Evolutionary conservation across 2,888 invertebrate species (phyloP).

Genomic region (Philereme vetulata): DNA sequence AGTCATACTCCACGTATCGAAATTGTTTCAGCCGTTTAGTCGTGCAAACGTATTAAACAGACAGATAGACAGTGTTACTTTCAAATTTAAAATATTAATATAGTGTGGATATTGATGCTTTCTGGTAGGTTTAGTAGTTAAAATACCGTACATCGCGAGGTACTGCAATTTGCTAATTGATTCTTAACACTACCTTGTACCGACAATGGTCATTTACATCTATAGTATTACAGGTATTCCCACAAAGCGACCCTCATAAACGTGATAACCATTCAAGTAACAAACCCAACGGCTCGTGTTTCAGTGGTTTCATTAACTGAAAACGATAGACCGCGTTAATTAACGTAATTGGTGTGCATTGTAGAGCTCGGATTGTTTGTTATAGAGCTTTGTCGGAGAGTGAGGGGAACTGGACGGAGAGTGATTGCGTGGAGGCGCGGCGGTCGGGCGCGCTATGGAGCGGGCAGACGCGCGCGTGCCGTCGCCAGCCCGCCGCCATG

Average conservation of each 20-base stretch:
- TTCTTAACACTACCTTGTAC: constrained; percentile 2
- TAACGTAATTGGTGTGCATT: constrained; percentile 32
- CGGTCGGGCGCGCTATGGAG: constrained; percentile 82
- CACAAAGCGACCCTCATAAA: constrained; percentile 23
- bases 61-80: too few relatives aligned
- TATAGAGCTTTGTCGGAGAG: constrained; percentile 55
- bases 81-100: too few relatives aligned
- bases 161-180: constrained; percentile 13
- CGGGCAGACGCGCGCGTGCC: constrained; percentile 86
- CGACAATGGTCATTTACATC: constrained; percentile 14
- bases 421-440: constrained; percentile 69
- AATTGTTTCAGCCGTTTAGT: too few relatives aligned
- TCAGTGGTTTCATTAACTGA: constrained; percentile 30
- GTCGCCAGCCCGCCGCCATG: constrained; percentile 88
- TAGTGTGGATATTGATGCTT: too few relatives aligned
- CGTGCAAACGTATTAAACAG: too few relatives aligned
- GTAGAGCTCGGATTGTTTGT: constrained; percentile 19
- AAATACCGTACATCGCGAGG: background rate
- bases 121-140: background rate
- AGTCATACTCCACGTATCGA: too few relatives aligned
- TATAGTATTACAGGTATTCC: constrained; percentile 3
- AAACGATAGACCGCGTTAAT: constrained; percentile 32
- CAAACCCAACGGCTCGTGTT: constrained; percentile 26
- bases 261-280: constrained; percentile 23
- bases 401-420: constrained; percentile 78